Conservation (phyloP, 2,888 invertebrate genomes). For the Drosophila mercatorum region DNA sequence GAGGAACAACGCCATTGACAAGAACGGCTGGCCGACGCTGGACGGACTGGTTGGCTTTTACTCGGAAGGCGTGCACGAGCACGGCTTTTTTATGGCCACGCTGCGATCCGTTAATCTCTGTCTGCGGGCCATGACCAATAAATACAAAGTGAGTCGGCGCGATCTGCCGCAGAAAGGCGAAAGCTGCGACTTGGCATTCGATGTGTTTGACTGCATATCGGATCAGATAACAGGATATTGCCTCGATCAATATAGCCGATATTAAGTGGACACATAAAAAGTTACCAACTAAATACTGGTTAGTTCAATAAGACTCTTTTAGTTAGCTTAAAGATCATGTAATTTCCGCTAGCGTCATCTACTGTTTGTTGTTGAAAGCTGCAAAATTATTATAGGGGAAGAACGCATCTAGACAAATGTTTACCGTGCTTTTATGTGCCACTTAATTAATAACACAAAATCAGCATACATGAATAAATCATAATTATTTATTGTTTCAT, state of each 20-base stretch:
- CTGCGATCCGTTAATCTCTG: conserved; percentile 89
- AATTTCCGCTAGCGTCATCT: conserved; percentile 18
- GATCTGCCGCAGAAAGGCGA: conserved; percentile 87
- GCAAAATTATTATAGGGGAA: neutral
- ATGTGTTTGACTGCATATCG: conserved; percentile 92
- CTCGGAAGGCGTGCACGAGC: conserved; percentile 91
- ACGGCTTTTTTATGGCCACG: conserved; percentile 91
- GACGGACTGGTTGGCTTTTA: conserved; percentile 90
- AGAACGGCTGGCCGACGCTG: conserved; percentile 90
- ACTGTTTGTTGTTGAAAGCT: neutral
- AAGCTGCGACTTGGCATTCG: conserved; percentile 91
- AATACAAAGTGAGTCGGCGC: conserved; percentile 82
- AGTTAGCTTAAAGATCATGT: neutral
- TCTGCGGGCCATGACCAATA: conserved; percentile 85
- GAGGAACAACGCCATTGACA: conserved; percentile 91
- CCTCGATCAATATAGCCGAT: conserved; percentile 84
- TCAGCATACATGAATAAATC: too few species aligned
- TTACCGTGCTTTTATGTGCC: conserved; percentile 1
- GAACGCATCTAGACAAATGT: conserved; percentile 15
- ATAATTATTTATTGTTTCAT: neutral
- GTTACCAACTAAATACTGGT: neutral
- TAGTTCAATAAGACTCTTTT: neutral
- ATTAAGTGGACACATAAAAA: conserved; percentile 36
- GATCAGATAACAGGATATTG: conserved; percentile 91
- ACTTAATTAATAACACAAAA: neutral